These are phyloP conservation scores for Nycticryphes semicollaris DNA, from an alignment of 2,113 vertebrate genomes.

Conservation along the genomic window DNA sequence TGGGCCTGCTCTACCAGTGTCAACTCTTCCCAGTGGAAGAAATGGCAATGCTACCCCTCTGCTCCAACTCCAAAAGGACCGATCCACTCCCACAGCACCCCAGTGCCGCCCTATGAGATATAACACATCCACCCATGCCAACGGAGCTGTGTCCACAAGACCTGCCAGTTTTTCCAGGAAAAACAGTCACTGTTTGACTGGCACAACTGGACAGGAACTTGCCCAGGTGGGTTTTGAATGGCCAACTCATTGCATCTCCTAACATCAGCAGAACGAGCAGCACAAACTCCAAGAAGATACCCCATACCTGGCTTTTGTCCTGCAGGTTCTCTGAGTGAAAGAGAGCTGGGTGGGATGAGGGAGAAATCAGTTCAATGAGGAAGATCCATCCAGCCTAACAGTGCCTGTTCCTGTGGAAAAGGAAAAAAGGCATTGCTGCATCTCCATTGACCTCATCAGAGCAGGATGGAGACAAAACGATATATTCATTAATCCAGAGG, in stretches of 20 bases:
- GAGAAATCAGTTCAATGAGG: not conserved
- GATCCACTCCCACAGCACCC: fast-evolving
- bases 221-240: not conserved
- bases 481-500: not conserved
- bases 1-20: not conserved
- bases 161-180: not conserved
- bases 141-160: fast-evolving
- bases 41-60: not conserved
- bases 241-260: not conserved
- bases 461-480: not conserved
- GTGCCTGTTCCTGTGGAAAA: not conserved
- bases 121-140: fast-evolving
- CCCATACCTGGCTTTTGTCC: not conserved
- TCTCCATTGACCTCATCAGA: not conserved
- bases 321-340: not conserved
- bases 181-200: fast-evolving
- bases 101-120: fast-evolving
- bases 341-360: not conserved
- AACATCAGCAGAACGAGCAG: not conserved
- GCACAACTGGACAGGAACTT: not conserved
- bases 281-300: not conserved
- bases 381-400: not conserved
- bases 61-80: fast-evolving
- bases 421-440: not conserved
- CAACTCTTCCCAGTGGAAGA: not conserved